Percentiles rank a stretch among this genome's conserved stretches.
Evolutionary conservation across 1,140 invertebrate species (phyloP).

Genomic region (Lamellibrachia luymesi): DNA sequence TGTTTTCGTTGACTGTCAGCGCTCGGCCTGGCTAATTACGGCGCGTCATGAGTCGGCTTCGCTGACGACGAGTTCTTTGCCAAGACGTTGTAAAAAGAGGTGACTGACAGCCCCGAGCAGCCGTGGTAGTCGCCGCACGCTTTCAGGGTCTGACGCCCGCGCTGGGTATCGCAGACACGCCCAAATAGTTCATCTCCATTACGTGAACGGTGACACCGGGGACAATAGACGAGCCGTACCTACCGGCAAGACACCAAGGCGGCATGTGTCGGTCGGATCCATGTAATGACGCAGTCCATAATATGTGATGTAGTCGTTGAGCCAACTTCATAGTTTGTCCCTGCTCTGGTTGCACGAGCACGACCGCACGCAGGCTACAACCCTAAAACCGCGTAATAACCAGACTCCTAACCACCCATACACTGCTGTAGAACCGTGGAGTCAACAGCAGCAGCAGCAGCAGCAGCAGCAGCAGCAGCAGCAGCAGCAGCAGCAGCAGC

Average conservation of each 20-base stretch:
- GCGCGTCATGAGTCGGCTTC: not conserved
- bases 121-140: not conserved
- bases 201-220: not conserved
- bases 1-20: not conserved
- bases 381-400: too few species aligned
- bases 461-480: too few species aligned
- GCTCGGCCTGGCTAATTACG: not conserved
- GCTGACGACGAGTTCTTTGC: not conserved
- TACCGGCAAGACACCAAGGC: not conserved
- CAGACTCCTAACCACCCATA: too few species aligned
- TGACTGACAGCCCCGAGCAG: not conserved
- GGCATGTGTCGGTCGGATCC: not conserved
- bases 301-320: not conserved
- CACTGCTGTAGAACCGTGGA: too few species aligned
- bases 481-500: too few species aligned
- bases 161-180: not conserved
- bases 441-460: too few species aligned
- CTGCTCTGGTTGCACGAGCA: too few species aligned
- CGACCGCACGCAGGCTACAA: too few species aligned
- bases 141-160: not conserved
- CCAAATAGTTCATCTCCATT: slow-evolving; percentile 1
- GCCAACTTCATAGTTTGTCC: not conserved
- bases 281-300: not conserved
- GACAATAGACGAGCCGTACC: not conserved
- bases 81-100: not conserved